Base-by-base conservation (phyloP, 1,140 invertebrate species). In the Zaprionus ghesquierei region DNA sequence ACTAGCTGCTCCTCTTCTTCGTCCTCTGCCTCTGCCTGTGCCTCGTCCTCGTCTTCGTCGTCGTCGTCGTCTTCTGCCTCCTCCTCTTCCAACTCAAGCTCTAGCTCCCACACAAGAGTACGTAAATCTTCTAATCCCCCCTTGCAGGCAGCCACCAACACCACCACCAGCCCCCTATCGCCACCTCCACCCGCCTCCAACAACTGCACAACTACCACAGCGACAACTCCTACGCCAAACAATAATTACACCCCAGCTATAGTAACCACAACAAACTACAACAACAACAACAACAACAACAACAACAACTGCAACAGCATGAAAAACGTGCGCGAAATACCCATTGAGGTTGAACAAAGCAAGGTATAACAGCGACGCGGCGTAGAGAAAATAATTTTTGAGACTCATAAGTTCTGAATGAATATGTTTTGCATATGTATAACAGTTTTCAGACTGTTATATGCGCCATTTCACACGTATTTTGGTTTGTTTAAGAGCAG, bases 261-360 rank as follows among this genome's bases (percentile, higher is more conserved):
- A 62, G 72, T 63, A 61, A 81, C 74, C 60, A 81, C 74, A 51
- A 63, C 22, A 20, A 63, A 63, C 13, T 59, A 64, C 29, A 70
- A 31, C 70, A 72, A 76, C 64, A 70, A 10, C 29, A 70, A 31
- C 70, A 72, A 76, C 64, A 70, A 10, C 33, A 62, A 18, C 73
- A 66, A 72, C 59, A 69, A 54, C 63, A 71, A 63, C 58, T 79
- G 35, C 69, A 77, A 55, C 75, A 81, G 69, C 51, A 59, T 63
- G 49, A 90, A 90, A 74, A 75, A 90, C 71, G 68, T 92, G 18
- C 91, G 91, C 31, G 89, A 92, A 89, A 92, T 92, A 56, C 91
- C 91, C 68, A 92, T 92, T 25, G 91, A 92, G 68, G 90, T 91
- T 69, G 89, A 91, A 71, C 86, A 89, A 59, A 91, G 79, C 70